Evolutionary conservation across 2,888 invertebrate genomes (phyloP), one percentile per base, ranked within the genome.

Genomic region (Xiphydria camelus): DNA sequence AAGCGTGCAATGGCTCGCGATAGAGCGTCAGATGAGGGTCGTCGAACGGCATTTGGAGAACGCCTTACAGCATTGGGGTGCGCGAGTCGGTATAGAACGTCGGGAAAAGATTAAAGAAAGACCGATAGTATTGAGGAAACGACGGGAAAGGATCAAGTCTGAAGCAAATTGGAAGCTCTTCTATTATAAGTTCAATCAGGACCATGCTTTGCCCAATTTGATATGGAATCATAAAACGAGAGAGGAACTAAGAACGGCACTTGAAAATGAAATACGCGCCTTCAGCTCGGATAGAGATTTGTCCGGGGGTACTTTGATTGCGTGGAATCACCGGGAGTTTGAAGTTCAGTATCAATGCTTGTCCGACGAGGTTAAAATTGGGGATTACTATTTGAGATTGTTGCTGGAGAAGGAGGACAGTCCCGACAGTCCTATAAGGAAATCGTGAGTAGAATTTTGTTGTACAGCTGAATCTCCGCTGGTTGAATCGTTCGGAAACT

Each of bases 141-240:
- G 97, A 4, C 80, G 99, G 15, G 94, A 95, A 75, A 78, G 91
- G 50, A 85, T 95, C 49, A 93, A 93, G 77, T 86, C 89, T 38
- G 86, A 86, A 62, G 88, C 89, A 14, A 96, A 96, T 78, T 95
- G 95, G 92, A 84, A 87, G 38, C 80, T 94, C 57, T 97, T 99
- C 79, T 98, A 94, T 78, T 94, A 92, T 77, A 91, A 94, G 77
- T 99, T 99, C 77, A 86, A 86, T 68, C 85, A 86, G 68, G 96
- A 99, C 78, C 98, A 98, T 73, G 88, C 92, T 45, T 83, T 94
- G 74, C 94, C 98, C 1, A 96, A 98, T 79, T 82, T 99, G 26
- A 95, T 99, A 66, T 99, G 99, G 99, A 99, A 99, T 76, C 95
- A 95, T 70, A 96, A 95, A 77, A 99, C 98, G 0, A 82, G 98